These are phyloP conservation scores for Eilema depressum DNA, from an alignment of 2,888 invertebrate genomes.

Conservation along the genomic window DNA sequence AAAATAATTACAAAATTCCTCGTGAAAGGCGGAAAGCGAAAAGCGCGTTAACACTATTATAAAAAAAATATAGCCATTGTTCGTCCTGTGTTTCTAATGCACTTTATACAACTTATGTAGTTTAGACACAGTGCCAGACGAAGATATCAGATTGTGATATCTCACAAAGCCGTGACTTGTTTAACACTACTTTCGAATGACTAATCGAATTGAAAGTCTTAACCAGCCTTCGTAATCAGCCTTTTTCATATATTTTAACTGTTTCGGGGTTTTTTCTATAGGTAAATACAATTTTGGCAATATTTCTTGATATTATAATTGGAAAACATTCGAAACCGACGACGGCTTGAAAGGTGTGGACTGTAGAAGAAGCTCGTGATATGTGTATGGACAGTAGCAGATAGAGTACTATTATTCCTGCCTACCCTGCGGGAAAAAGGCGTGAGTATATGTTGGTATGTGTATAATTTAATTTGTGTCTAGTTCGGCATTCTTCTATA, in stretches of 20 bases:
- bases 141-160: slow-evolving; percentile 9
- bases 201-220: slow-evolving; percentile 29
- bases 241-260: neutral
- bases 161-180: slow-evolving; percentile 28
- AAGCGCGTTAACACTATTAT: neutral
- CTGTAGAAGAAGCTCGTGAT: too few species aligned
- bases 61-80: neutral
- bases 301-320: too few species aligned
- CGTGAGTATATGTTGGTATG: too few species aligned
- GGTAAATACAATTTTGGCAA: too few species aligned
- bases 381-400: too few species aligned
- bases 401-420: too few species aligned
- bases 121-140: neutral
- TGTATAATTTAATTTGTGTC: too few species aligned
- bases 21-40: neutral
- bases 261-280: neutral
- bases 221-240: slow-evolving; percentile 25
- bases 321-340: too few species aligned
- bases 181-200: slow-evolving; percentile 41
- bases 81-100: neutral
- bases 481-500: too few species aligned
- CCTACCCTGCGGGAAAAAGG: too few species aligned
- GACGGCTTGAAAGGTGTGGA: too few species aligned
- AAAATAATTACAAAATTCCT: neutral
- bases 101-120: neutral